phyloP scores from a whole-genome alignment of 2,113 vertebrate genomes.

The Mungos mungo region DNA sequence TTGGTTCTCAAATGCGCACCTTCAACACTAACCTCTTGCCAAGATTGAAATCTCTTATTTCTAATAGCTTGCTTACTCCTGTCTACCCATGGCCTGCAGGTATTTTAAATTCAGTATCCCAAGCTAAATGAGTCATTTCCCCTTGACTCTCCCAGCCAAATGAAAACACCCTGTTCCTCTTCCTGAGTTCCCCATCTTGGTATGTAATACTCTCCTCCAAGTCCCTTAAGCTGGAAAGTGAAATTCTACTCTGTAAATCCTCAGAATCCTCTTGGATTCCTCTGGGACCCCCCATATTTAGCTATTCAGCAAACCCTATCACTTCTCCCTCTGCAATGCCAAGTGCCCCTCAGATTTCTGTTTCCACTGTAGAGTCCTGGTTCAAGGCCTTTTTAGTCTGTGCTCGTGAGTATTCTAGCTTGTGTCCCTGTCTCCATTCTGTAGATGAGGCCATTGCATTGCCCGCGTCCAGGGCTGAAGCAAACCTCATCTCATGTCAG shows the following conservation, averaged over 20 bases:
- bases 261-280: neutral
- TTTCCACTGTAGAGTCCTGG: neutral
- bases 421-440: neutral
- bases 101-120: neutral
- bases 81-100: neutral
- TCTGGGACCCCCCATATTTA: neutral
- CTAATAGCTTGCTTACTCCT: neutral
- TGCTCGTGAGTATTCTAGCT: neutral
- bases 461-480: neutral
- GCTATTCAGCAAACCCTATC: neutral
- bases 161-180: conserved; percentile 7
- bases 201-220: neutral
- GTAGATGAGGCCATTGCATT: neutral
- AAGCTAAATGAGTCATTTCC: neutral
- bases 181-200: neutral
- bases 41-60: neutral
- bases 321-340: neutral
- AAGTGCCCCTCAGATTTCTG: neutral
- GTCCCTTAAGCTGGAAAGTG: neutral
- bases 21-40: neutral
- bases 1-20: neutral
- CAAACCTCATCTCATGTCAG: neutral
- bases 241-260: neutral
- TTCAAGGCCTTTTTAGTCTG: neutral
- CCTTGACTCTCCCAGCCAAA: neutral